Evolutionary conservation across 2,888 invertebrate genomes (phyloP).

Genomic region (Synanthedon formicaeformis): DNA sequence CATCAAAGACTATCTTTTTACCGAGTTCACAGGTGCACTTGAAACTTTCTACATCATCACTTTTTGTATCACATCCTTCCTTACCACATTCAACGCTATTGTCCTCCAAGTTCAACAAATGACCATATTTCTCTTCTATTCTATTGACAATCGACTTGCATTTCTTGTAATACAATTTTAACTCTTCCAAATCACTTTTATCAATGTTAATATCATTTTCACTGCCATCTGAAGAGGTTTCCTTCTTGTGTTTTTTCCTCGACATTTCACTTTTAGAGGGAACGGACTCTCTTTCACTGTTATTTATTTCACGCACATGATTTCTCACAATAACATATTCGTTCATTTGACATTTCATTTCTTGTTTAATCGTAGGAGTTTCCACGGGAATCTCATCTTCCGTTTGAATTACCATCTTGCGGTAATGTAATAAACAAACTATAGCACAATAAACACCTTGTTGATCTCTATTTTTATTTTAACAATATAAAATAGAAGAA

Average conservation of each 20-base stretch:
- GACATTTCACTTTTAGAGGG: not conserved
- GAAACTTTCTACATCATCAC: constrained; percentile 11
- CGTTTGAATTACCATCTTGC: constrained; percentile 33
- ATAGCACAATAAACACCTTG: no score
- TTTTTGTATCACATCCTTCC: constrained; percentile 1
- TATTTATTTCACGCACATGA: constrained; percentile 26
- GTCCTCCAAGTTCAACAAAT: constrained; percentile 31
- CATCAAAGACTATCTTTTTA: constrained; percentile 51
- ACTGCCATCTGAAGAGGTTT: not conserved
- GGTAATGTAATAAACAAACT: no score
- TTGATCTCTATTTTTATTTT: no score
- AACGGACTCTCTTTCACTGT: not conserved
- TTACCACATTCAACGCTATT: constrained; percentile 6
- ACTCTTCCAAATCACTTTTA: constrained; percentile 37
- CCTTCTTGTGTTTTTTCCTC: constrained; percentile 8
- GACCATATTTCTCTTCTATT: constrained; percentile 53
- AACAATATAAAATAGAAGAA: no score
- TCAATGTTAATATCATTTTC: constrained; percentile 14
- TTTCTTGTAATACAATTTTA: constrained; percentile 38
- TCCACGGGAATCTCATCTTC: constrained; percentile 17
- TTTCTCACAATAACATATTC: constrained; percentile 34
- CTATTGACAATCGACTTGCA: constrained; percentile 44
- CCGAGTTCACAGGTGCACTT: constrained; percentile 37
- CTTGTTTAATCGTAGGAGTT: constrained; percentile 16
- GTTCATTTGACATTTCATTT: constrained; percentile 17